These are phyloP conservation scores for Saguinus midas DNA, from an alignment of 2,113 vertebrate genomes.

Conservation along the genomic window DNA sequence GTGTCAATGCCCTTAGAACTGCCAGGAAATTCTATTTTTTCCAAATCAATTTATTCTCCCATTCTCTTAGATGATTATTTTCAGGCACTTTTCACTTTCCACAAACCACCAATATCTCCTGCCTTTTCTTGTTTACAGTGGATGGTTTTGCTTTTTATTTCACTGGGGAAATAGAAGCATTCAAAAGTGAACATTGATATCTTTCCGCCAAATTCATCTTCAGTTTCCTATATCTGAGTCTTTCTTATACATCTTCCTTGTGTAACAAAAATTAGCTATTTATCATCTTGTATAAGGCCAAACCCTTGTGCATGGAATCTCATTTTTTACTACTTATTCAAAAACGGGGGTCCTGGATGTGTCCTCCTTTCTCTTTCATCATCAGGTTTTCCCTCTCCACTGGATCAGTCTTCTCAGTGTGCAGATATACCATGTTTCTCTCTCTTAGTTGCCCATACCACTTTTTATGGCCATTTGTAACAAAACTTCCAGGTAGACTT, in stretches of 20 bases:
- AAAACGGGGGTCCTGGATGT: background rate
- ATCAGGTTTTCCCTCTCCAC: background rate
- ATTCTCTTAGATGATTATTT: slow-evolving; percentile 25
- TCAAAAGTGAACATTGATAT: background rate
- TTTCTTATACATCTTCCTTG: background rate
- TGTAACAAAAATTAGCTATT: background rate
- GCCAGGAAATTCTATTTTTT: background rate
- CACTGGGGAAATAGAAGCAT: slow-evolving; percentile 4
- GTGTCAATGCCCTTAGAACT: background rate
- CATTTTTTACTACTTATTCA: slow-evolving; percentile 5
- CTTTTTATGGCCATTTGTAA: slow-evolving; percentile 7
- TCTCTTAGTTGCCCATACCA: background rate
- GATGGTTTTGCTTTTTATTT: background rate
- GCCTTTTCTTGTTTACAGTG: background rate
- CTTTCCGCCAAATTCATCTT: background rate
- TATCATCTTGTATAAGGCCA: background rate
- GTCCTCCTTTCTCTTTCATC: background rate
- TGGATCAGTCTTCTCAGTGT: background rate
- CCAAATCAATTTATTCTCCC: background rate
- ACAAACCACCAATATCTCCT: background rate
- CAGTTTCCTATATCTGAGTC: background rate
- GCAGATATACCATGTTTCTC: background rate
- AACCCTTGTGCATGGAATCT: background rate
- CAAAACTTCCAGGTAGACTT: background rate
- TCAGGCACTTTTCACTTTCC: background rate